phyloP scores from a whole-genome alignment of 2,113 vertebrate genomes.

The Alligator mississippiensis region DNA sequence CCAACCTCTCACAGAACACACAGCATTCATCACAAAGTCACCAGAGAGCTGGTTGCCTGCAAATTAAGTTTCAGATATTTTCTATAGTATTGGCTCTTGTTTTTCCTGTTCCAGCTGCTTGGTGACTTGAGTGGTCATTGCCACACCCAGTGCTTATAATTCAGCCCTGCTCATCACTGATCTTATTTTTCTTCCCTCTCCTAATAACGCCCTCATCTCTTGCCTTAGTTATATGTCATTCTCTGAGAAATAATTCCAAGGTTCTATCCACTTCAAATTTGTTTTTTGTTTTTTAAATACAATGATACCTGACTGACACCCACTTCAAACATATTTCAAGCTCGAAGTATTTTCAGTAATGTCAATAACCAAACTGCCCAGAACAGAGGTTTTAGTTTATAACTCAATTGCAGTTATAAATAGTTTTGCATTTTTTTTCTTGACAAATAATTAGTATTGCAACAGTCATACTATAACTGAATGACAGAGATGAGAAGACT shows the following conservation, averaged over 20 bases:
- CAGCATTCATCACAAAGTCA: background rate
- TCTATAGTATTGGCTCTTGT: background rate
- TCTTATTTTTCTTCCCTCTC: constrained; percentile 45
- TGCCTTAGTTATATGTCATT: background rate
- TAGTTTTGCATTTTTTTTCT: background rate
- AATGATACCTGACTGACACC: background rate
- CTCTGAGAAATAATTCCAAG: constrained; percentile 22
- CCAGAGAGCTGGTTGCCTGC: background rate
- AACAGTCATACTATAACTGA: background rate
- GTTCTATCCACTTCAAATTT: background rate
- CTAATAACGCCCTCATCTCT: constrained; percentile 33
- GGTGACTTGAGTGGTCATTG: background rate
- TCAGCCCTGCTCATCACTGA: constrained; percentile 24
- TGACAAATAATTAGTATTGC: background rate
- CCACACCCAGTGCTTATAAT: constrained; percentile 23
- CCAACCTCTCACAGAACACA: background rate
- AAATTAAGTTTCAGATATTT: constrained; percentile 28
- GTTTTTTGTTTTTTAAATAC: background rate
- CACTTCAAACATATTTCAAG: background rate
- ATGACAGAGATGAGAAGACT: background rate
- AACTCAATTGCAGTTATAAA: background rate
- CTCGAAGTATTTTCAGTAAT: background rate
- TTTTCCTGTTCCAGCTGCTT: background rate
- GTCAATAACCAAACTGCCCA: background rate
- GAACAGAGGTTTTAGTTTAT: constrained; percentile 19